Evolutionary conservation across 2,888 invertebrate species (phyloP), one percentile per base, ranked within the genome.

Genomic region (Harpalus rubripes): DNA sequence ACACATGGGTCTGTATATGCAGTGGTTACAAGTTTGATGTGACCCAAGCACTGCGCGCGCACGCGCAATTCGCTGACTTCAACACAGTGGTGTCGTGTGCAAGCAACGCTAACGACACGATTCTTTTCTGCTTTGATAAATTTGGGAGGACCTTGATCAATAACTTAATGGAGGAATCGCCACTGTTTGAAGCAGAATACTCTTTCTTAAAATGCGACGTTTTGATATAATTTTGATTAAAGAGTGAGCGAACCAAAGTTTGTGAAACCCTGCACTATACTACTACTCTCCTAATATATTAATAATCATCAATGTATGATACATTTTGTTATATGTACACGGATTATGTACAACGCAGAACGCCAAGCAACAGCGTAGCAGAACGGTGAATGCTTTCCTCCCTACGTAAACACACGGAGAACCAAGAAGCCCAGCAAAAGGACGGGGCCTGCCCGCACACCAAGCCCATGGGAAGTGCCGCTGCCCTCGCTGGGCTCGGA

Each of bases 281-380:
- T 15, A 68, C 68, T n/a, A 39, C 68, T 68, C 68, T 76, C 52
- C 76, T 78, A 78, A 78, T 78, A 78, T 78, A 78, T 78, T 78
- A 78, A 52, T 72, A 44, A 76, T 76, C 52, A 79, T 61, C 41
- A 80, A 80, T 41, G 59, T 80, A 80, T 80, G 80, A 80, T 80
- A 80, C 80, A 80, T 61, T 56, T 78, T 78, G 74, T 78, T 81
- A 81, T 81, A 81, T 81, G 81, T 81, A 81, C 81, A 81, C 72
- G 68, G 58, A 68, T 39, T 81, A 81, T 81, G 81, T 81, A 81
- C 81, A 81, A 78, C 41, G 78, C 78, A 78, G 68, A 44, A 16
- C 76, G 56, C 76, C 52, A 44, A 39, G 72, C 72, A 44, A 52
- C 32, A 78, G 58, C 56, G 58, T 58, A 78, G 78, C 78, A 78